Conservation (phyloP, 2,797 vertebrate genomes). For the Melanotaenia boesemani region DNA sequence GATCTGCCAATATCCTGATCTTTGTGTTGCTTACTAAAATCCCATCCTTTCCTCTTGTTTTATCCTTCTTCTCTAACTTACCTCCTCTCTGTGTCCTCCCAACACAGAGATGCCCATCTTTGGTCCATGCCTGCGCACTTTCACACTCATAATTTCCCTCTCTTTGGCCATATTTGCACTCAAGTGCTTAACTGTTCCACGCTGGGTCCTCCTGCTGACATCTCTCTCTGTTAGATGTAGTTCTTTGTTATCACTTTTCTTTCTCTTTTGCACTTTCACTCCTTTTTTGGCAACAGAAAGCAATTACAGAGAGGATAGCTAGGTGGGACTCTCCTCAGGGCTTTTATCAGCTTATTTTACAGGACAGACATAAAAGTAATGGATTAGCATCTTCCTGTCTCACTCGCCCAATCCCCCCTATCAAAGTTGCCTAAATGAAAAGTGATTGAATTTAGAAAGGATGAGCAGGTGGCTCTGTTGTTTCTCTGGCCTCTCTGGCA, state of each 20-base stretch:
- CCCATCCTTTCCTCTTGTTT: neutral
- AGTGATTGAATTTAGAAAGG: constrained; percentile 69
- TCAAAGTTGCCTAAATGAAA: constrained; percentile 64
- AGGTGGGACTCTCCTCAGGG: constrained; percentile 50
- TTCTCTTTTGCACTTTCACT: constrained; percentile 15
- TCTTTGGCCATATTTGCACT: constrained; percentile 39
- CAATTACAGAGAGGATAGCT: constrained; percentile 56
- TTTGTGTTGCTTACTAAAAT: constrained; percentile 36
- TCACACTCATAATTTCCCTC: constrained; percentile 37
- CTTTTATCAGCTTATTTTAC: constrained; percentile 73
- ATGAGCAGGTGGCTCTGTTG: constrained; percentile 74
- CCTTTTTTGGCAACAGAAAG: constrained; percentile 57
- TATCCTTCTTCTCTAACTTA: constrained; percentile 29
- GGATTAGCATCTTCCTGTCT: constrained; percentile 61
- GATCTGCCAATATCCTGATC: constrained; percentile 58
- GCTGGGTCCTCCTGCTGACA: constrained; percentile 29
- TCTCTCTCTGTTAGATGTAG: constrained; percentile 45
- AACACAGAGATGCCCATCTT: constrained; percentile 1
- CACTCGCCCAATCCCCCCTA: constrained; percentile 8
- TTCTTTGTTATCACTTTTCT: constrained; percentile 40
- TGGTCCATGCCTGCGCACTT: constrained; percentile 6
- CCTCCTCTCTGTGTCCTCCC: constrained; percentile 20
- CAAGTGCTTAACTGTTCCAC: constrained; percentile 15
- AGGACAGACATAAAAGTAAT: constrained; percentile 56
- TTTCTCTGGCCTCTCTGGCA: constrained; percentile 66